Evolutionary conservation across 2,797 vertebrate species (phyloP).

Genomic region (Cryptoblepharus egeriae): DNA sequence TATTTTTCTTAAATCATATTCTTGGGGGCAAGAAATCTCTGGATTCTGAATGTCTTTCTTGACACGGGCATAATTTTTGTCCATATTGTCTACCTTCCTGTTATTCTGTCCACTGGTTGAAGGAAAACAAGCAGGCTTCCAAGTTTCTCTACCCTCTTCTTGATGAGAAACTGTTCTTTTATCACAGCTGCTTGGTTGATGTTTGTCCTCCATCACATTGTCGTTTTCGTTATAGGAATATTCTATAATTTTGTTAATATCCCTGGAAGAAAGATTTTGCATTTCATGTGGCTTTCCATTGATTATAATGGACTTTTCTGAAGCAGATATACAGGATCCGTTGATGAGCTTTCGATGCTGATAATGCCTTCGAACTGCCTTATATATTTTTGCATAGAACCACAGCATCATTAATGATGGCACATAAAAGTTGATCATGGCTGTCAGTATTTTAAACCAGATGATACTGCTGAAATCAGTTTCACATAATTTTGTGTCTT

Average conservation of each 20-base stretch:
- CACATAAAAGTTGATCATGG: conserved; percentile 93
- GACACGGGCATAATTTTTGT: rapidly evolving
- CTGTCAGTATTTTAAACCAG: conserved; percentile 94
- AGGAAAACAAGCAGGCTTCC: conserved; percentile 56
- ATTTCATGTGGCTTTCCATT: conserved; percentile 27
- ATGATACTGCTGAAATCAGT: conserved; percentile 91
- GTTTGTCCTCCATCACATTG: conserved; percentile 6
- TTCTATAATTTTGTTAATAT: conserved; percentile 37
- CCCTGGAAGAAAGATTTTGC: conserved; percentile 35
- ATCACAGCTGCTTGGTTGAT: conserved; percentile 26
- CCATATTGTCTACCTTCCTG: conserved; percentile 11
- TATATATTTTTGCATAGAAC: conserved; percentile 92
- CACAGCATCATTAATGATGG: conserved; percentile 93
- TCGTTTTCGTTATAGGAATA: conserved; percentile 5
- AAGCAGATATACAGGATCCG: conserved; percentile 63
- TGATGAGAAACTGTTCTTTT: conserved; percentile 2
- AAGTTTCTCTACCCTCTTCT: conserved; percentile 17
- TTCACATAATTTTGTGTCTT: conserved; percentile 79
- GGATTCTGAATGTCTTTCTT: not conserved
- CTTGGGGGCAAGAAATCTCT: conserved; percentile 43
- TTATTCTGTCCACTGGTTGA: conserved; percentile 27
- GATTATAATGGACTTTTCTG: not conserved
- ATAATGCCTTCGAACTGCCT: conserved; percentile 86
- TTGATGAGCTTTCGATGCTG: conserved; percentile 83
- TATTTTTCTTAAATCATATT: conserved; percentile 68